Evolutionary conservation across 2,888 invertebrate species (phyloP).

Genomic region (Ornithoptera priamus): DNA sequence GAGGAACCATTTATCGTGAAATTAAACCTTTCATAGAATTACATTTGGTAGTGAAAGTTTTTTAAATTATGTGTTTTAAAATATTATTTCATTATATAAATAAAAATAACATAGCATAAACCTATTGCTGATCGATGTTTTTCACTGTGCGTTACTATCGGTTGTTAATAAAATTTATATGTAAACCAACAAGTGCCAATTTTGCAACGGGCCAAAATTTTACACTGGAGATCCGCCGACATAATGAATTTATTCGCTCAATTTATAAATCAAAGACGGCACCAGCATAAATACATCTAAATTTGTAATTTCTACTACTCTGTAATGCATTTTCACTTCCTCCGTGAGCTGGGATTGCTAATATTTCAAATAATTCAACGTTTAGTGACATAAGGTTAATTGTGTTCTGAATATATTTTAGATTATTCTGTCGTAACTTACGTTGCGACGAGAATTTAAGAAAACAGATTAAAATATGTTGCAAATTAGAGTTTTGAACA

Average conservation of each 20-base stretch:
- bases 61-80: constrained; percentile 12
- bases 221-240: constrained; percentile 29
- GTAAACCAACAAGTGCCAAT: constrained; percentile 26
- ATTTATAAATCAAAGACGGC: constrained; percentile 42
- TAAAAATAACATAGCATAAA: too few species aligned
- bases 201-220: constrained; percentile 33
- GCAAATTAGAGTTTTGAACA: too few species aligned
- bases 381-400: constrained; percentile 18
- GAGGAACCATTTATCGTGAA: constrained; percentile 62
- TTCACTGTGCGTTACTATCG: not conserved
- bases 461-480: too few species aligned
- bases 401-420: constrained; percentile 5
- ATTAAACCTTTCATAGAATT: constrained; percentile 64
- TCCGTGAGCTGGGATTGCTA: constrained; percentile 27
- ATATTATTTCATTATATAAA: too few species aligned
- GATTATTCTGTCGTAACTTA: too few species aligned
- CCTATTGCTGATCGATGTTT: too few species aligned
- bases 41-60: constrained; percentile 69
- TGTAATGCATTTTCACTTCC: constrained; percentile 70
- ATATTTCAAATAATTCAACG: constrained; percentile 24
- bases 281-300: constrained; percentile 63
- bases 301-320: constrained; percentile 73
- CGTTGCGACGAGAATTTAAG: too few species aligned
- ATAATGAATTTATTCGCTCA: constrained; percentile 34
- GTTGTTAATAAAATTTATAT: constrained; percentile 10